A percentile compares a stretch with the other conserved stretches of the same genome.
These are phyloP conservation scores for Arctia plantaginis DNA, from an alignment of 2,888 invertebrate genomes.

Conservation along the genomic window DNA sequence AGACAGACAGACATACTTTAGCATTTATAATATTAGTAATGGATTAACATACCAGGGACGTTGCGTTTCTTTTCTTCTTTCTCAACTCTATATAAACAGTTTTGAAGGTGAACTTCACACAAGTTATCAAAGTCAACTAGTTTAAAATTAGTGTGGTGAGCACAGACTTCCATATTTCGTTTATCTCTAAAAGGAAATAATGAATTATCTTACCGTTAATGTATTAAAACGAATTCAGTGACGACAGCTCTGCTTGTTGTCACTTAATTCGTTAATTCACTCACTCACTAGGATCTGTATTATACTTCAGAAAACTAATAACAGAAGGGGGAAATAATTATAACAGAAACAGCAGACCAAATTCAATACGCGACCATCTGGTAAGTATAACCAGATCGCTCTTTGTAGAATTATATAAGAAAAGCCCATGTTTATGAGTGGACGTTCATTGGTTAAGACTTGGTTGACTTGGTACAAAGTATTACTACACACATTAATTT, in stretches of 20 bases:
- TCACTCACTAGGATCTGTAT: neutral
- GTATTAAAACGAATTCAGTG: too few relatives aligned
- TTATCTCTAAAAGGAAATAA: conserved; percentile 1
- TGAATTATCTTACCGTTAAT: neutral
- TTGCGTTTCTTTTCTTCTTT: conserved; percentile 4
- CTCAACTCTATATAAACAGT: conserved; percentile 5
- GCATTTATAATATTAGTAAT: too few relatives aligned
- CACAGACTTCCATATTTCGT: conserved; percentile 2
- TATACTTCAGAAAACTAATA: neutral
- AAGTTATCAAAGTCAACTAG: conserved; percentile 1
- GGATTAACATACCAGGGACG: conserved; percentile 7
- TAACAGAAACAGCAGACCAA: neutral
- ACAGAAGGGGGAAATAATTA: neutral
- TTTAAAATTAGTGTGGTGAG: neutral
- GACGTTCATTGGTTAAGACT: neutral
- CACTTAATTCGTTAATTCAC: too few relatives aligned
- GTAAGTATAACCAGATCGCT: neutral
- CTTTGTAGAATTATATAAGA: neutral
- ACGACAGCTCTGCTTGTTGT: too few relatives aligned
- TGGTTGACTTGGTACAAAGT: too few relatives aligned
- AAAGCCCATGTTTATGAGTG: neutral
- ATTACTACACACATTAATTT: too few relatives aligned
- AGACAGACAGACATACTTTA: too few relatives aligned
- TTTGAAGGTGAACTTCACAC: neutral
- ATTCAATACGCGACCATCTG: neutral